Conservation (phyloP, 2,888 invertebrate genomes). For the Leucoptera coffeella region DNA sequence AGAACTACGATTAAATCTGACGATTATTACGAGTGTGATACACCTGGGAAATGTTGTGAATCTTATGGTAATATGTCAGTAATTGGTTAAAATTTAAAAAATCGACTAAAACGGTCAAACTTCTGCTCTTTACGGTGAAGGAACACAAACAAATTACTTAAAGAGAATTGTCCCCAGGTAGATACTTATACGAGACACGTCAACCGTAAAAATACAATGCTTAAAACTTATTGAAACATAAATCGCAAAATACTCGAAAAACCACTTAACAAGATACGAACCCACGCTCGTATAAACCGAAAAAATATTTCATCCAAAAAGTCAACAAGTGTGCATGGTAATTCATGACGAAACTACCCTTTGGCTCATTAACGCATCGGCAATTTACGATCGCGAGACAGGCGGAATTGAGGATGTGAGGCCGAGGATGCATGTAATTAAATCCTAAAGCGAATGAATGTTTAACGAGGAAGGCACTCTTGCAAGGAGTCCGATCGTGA, state of each 20-base stretch:
- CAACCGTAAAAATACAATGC: constrained; percentile 23
- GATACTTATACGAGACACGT: too few species aligned
- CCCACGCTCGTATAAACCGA: constrained; percentile 31
- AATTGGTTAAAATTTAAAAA: too few species aligned
- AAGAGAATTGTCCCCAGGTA: too few species aligned
- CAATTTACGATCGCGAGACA: constrained; percentile 47
- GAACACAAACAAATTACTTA: too few species aligned
- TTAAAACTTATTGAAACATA: constrained; percentile 31
- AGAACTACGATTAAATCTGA: too few species aligned
- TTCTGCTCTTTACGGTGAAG: too few species aligned
- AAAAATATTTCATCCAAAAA: constrained; percentile 31
- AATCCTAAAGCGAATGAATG: constrained; percentile 46
- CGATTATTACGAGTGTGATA: too few species aligned
- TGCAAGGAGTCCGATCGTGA: constrained; percentile 23
- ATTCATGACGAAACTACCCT: constrained; percentile 32
- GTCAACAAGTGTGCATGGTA: constrained; percentile 36
- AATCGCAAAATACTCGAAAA: constrained; percentile 35
- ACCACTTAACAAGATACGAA: constrained; percentile 33
- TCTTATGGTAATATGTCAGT: too few species aligned
- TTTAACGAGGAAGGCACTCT: constrained; percentile 19
- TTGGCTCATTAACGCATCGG: constrained; percentile 38
- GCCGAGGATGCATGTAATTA: constrained; percentile 47
- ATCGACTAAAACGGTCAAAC: too few species aligned
- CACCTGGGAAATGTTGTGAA: too few species aligned
- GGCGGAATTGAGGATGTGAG: too few species aligned